Evolutionary conservation across 1,140 invertebrate genomes (phyloP).

Genomic region (Temnothorax longispinosus): DNA sequence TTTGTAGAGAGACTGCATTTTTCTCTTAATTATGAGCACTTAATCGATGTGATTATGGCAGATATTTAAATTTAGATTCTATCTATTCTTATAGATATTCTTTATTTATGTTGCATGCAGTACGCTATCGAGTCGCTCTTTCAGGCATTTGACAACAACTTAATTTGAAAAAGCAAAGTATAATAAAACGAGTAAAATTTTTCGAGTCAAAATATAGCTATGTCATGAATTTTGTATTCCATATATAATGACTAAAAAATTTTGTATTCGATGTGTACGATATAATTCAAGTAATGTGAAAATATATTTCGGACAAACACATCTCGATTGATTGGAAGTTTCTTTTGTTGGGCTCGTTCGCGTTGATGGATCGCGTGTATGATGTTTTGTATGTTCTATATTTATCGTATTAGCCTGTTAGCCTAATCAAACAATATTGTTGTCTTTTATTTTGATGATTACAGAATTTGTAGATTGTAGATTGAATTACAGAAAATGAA

Average conservation of each 20-base stretch:
- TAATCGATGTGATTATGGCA: not conserved
- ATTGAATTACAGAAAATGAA: not conserved
- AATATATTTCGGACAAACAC: conserved; percentile 22
- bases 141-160: not conserved
- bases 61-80: not conserved
- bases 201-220: not conserved
- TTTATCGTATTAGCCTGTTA: not conserved
- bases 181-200: not conserved
- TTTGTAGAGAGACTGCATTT: not conserved
- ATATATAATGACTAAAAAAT: not conserved
- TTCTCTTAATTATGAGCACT: not conserved
- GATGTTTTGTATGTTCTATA: not conserved
- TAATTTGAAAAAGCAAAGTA: not conserved
- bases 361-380: not conserved
- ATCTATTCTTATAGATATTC: not conserved
- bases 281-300: not conserved
- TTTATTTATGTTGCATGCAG: not conserved
- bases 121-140: not conserved
- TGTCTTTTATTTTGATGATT: conserved; percentile 1
- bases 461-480: not conserved
- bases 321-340: conserved; percentile 10
- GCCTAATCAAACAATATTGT: not conserved
- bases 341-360: conserved; percentile 19
- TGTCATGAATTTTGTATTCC: not conserved
- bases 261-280: not conserved